A percentile compares a stretch with the other conserved stretches of the same genome.
Conservation (phyloP, 2,888 invertebrate genomes). For the Adineta ricciae region DNA sequence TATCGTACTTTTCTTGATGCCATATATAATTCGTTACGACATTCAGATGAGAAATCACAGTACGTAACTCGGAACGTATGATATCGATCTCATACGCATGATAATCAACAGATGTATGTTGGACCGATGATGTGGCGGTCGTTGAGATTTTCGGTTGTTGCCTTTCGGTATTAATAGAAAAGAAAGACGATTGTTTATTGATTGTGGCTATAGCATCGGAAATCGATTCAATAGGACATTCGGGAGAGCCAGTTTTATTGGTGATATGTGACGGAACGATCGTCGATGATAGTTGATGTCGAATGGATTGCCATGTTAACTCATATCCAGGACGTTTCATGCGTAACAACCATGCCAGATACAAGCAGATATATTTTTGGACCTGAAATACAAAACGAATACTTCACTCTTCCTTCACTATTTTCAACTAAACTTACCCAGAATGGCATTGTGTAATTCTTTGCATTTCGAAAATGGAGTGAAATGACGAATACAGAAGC, state of each 20-base stretch:
- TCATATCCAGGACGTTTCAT: constrained; percentile 22
- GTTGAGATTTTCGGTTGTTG: neutral
- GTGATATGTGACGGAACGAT: neutral
- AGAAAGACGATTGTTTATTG: neutral
- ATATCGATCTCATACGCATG: too few species aligned
- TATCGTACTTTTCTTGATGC: constrained; percentile 20
- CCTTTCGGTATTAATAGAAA: neutral
- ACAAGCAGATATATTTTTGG: neutral
- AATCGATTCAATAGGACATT: neutral
- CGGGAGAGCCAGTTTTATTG: neutral
- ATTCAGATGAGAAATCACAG: too few species aligned
- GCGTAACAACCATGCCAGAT: neutral
- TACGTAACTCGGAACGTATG: too few species aligned
- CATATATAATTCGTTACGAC: neutral
- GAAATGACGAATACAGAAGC: constrained; percentile 25
- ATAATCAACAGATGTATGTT: too few species aligned
- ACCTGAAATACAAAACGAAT: neutral
- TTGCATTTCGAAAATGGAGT: constrained; percentile 29
- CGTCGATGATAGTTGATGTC: neutral
- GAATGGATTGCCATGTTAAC: neutral
- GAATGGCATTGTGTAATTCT: constrained; percentile 26
- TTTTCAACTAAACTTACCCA: neutral
- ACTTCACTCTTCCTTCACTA: neutral
- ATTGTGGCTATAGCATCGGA: neutral
- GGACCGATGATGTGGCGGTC: too few species aligned